Evolutionary conservation across 2,888 invertebrate species (phyloP).

Genomic region (Marronus borbonicus): DNA sequence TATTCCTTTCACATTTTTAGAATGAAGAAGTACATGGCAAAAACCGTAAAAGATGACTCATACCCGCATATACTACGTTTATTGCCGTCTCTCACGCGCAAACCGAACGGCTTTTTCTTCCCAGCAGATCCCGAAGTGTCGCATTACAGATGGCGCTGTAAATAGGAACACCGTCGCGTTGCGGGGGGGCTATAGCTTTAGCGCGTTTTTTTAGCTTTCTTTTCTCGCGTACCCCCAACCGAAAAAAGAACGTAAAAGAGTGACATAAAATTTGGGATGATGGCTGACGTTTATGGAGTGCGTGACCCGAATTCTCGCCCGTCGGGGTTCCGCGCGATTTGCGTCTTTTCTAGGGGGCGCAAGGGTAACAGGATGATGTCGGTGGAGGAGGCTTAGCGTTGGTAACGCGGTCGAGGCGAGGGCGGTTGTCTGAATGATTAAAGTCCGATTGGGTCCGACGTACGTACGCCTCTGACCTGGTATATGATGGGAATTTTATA

Average conservation of each 20-base stretch:
- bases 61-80: no score
- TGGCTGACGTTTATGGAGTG: constrained; percentile 46
- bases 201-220: constrained; percentile 5
- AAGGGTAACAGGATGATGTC: not conserved
- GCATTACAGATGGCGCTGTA: constrained; percentile 23
- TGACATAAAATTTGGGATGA: constrained; percentile 47
- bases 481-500: no score
- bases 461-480: no score
- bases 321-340: constrained; percentile 5
- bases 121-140: not conserved
- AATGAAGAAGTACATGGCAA: no score
- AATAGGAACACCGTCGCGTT: constrained; percentile 11
- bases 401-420: not conserved
- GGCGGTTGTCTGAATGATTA: not conserved
- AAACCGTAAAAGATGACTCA: no score
- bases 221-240: constrained; percentile 4
- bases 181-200: not conserved
- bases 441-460: not conserved
- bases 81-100: no score
- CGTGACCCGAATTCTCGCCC: constrained; percentile 37
- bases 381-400: not conserved
- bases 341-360: constrained; percentile 6
- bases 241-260: constrained; percentile 10
- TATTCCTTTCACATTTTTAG: no score
- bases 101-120: no score